These are phyloP conservation scores for Hyles vespertilio DNA, from an alignment of 1,140 invertebrate genomes.

Conservation along the genomic window DNA sequence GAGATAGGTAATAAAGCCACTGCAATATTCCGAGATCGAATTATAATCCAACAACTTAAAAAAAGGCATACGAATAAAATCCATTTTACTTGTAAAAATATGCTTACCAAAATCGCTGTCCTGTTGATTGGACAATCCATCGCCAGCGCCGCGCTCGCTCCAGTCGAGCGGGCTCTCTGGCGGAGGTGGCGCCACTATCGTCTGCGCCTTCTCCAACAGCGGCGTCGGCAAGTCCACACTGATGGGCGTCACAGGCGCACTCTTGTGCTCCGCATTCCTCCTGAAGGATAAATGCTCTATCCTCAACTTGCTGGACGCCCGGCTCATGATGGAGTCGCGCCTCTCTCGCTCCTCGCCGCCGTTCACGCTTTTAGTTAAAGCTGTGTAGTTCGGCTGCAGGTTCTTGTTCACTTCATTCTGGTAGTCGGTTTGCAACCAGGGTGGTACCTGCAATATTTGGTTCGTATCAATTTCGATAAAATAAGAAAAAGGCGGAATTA, in stretches of 20 bases:
- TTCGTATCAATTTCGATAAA: no score
- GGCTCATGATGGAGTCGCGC: constrained; percentile 63
- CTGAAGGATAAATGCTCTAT: constrained; percentile 66
- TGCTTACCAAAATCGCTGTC: constrained; percentile 85
- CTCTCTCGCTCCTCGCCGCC: constrained; percentile 57
- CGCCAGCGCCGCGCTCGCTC: constrained; percentile 86
- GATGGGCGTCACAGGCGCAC: constrained; percentile 52
- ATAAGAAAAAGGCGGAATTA: no score
- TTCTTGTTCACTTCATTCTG: constrained; percentile 68
- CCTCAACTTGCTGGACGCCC: constrained; percentile 62
- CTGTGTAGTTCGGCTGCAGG: constrained; percentile 60
- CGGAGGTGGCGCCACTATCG: constrained; percentile 77
- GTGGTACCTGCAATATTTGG: constrained; percentile 80
- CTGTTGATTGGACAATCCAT: constrained; percentile 88
- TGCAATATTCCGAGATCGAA: no score
- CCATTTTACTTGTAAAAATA: background rate
- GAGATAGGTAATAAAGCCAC: no score
- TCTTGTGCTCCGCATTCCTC: constrained; percentile 47
- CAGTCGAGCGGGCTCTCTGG: constrained; percentile 83
- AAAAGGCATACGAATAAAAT: no score
- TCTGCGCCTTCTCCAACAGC: constrained; percentile 32
- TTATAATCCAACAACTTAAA: no score
- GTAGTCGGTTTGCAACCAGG: constrained; percentile 83
- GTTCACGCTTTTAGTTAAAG: constrained; percentile 53
- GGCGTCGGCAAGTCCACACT: constrained; percentile 77